These are phyloP conservation scores for Cecidostiba fungosa DNA, from an alignment of 2,888 invertebrate genomes.

Conservation along the genomic window DNA sequence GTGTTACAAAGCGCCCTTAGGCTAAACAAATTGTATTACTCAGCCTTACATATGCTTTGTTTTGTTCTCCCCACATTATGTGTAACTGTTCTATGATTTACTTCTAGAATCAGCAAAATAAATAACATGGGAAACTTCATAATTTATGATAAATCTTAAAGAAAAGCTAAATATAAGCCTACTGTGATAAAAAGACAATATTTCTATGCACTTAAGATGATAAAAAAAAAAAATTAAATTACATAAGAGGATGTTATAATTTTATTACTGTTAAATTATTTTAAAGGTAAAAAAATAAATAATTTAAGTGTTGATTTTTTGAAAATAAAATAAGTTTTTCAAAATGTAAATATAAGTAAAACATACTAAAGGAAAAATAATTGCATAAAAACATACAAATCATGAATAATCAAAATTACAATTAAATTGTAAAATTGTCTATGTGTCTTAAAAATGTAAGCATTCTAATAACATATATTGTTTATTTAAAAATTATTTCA, in stretches of 20 bases:
- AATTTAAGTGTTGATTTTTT: neutral
- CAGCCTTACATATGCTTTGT: slow-evolving; percentile 63
- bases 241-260: neutral
- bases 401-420: neutral
- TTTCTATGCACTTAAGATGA: too few species aligned
- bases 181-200: neutral
- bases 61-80: slow-evolving; percentile 64
- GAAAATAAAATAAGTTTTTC: neutral
- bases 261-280: too few species aligned
- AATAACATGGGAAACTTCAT: slow-evolving; percentile 33
- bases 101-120: slow-evolving; percentile 21
- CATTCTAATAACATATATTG: neutral
- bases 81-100: slow-evolving; percentile 55
- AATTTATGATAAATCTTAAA: neutral
- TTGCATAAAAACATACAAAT: neutral
- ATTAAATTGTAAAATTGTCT: neutral
- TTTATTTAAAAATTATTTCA: neutral
- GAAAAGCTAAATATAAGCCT: neutral
- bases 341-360: neutral
- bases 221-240: neutral
- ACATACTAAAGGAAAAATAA: neutral
- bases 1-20: slow-evolving; percentile 58
- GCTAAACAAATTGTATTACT: slow-evolving; percentile 46
- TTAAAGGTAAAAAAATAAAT: too few species aligned
- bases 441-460: neutral